Base-by-base conservation (phyloP, 2,888 invertebrate genomes). In the Hyppa rectilinea region DNA sequence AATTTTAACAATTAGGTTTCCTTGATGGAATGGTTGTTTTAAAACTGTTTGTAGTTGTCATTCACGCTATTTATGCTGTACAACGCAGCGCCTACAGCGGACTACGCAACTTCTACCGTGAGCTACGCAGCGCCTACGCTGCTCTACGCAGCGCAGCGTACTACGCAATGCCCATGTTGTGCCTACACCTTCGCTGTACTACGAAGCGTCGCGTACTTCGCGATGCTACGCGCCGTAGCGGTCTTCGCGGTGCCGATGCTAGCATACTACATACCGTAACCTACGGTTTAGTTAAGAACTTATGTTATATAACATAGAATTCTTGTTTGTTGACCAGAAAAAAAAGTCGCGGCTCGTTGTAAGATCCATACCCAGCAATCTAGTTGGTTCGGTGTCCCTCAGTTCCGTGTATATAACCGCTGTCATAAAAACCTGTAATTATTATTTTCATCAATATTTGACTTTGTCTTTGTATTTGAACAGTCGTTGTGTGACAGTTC, bases 141-240 rank as follows among this genome's bases (percentile, higher is more conserved):
- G 14, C 38, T 4, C n/a, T 58, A 71, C 56, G 38, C 14, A 14
- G 29, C 20, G 69, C 38, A 36, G 36, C 26, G n/a, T 43, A 7
- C 20, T 64, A 63, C n/a, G 6, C n/a, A 36, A 17, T 4, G 14
- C n/a, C 6, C n/a, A 49, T 14, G 34, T 23, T 26, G 9, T 6
- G 17, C 38, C 20, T 29, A 5, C 29, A 12, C 4, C 14, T 12
- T 29, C 3, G 4, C 7, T 50, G 14, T 65, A 14, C 29, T 71
- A 58, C 47, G n/a, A 7, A 31, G 43, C 14, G 26, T 26, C 29
- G 52, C 31, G 34, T 34, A 7, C 20, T 34, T 34, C 9, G 29
- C 17, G 12, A 0, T 4, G 7, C n/a, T 31, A 9, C 2, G 43
- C 61, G 29, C 17, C 40, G 65, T 50, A 50, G 40, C 38, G n/a